Evolutionary conservation across 2,888 invertebrate genomes (phyloP).

Genomic region (Pediacus dermestoides): DNA sequence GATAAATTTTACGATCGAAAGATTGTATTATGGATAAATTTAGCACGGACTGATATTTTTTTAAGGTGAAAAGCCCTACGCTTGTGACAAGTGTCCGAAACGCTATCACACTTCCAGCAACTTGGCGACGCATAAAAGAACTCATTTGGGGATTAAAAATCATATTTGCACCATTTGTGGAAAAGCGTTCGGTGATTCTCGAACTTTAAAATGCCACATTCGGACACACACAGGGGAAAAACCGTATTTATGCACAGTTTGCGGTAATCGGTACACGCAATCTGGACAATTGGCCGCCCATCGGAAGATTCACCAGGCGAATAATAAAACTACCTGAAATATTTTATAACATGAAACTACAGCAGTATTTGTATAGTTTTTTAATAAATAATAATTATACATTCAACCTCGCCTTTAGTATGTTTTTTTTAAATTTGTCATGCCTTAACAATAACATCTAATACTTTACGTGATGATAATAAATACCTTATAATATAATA

Average conservation of each 20-base stretch:
- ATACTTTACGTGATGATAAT: too few relatives aligned
- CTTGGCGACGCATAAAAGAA: conserved; percentile 42
- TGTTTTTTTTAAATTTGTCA: too few relatives aligned
- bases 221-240: conserved; percentile 46
- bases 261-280: conserved; percentile 41
- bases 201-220: conserved; percentile 43
- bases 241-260: conserved; percentile 42
- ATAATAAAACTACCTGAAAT: too few relatives aligned
- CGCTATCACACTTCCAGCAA: conserved; percentile 46
- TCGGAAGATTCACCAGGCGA: conserved; percentile 36
- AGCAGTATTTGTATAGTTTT: too few relatives aligned
- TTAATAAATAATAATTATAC: too few relatives aligned
- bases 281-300: conserved; percentile 45
- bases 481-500: too few relatives aligned
- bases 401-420: too few relatives aligned
- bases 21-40: too few relatives aligned
- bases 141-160: conserved; percentile 41
- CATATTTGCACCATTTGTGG: conserved; percentile 42
- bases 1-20: too few relatives aligned
- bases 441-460: conserved; percentile 1
- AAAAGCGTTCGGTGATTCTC: conserved; percentile 42
- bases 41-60: too few relatives aligned
- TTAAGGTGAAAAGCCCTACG: conserved; percentile 44
- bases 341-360: too few relatives aligned
- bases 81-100: conserved; percentile 43